These are phyloP conservation scores for Magallana ariakensis DNA, from an alignment of 1,140 invertebrate genomes.

Conservation along the genomic window DNA sequence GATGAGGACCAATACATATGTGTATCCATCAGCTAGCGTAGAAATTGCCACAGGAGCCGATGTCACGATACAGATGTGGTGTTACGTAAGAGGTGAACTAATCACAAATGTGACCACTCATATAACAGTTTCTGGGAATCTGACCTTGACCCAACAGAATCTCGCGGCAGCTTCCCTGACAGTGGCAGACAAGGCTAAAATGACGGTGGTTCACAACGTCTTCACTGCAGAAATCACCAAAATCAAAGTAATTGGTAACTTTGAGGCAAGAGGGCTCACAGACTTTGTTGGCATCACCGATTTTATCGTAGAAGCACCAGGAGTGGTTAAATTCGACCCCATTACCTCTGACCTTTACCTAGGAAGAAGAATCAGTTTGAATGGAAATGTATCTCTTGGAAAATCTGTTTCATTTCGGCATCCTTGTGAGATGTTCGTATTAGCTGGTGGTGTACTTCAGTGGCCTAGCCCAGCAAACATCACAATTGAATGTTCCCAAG, in stretches of 20 bases:
- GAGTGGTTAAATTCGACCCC: slow-evolving; percentile 59
- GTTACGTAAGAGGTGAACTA: slow-evolving; percentile 53
- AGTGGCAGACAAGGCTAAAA: slow-evolving; percentile 36
- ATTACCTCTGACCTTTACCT: slow-evolving; percentile 58
- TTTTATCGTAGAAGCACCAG: slow-evolving; percentile 61
- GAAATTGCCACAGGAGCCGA: slow-evolving; percentile 38
- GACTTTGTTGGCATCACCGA: slow-evolving; percentile 47
- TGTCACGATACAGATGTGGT: slow-evolving; percentile 53
- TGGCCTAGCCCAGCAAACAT: slow-evolving; percentile 59
- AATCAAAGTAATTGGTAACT: slow-evolving; percentile 57
- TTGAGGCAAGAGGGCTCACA: slow-evolving; percentile 39
- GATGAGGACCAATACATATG: slow-evolving; percentile 60
- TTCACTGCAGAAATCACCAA: slow-evolving; percentile 48
- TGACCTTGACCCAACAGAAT: slow-evolving; percentile 52
- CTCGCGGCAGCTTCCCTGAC: slow-evolving; percentile 54
- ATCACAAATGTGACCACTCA: slow-evolving; percentile 45
- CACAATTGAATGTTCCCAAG: slow-evolving; percentile 62
- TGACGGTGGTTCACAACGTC: slow-evolving; percentile 18
- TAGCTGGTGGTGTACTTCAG: slow-evolving; percentile 56
- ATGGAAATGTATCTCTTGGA: slow-evolving; percentile 58
- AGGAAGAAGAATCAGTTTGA: slow-evolving; percentile 57
- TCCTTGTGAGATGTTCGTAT: slow-evolving; percentile 60
- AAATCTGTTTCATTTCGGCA: slow-evolving; percentile 60
- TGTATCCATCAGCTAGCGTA: slow-evolving; percentile 53
- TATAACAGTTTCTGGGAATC: slow-evolving; percentile 55